A percentile compares a stretch with the other conserved stretches of the same genome.
Evolutionary conservation across 2,113 vertebrate genomes (phyloP).

Genomic region (Ploceus nigricollis): DNA sequence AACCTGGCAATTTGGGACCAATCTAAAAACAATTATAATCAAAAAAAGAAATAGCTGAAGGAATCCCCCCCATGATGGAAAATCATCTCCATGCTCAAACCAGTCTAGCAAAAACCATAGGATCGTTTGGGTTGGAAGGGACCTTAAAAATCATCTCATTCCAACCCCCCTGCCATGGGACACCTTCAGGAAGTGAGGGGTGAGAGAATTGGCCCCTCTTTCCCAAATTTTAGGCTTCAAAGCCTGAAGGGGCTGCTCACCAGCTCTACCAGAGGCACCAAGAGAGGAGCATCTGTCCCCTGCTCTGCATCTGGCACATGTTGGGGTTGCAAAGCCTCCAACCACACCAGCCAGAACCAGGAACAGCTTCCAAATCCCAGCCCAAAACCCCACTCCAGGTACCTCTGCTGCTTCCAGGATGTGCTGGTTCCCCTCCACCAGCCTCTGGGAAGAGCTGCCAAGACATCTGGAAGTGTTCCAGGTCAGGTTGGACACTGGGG

Average conservation of each 20-base stretch:
- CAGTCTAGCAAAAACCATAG: not conserved
- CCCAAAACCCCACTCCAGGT: not conserved
- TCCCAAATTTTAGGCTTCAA: not conserved
- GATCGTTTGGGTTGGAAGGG: not conserved
- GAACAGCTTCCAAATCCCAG: not conserved
- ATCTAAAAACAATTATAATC: not conserved
- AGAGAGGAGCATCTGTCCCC: not conserved
- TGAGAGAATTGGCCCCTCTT: not conserved
- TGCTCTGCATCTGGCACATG: not conserved
- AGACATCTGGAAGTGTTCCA: not conserved
- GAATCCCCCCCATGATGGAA: not conserved
- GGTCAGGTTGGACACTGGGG: fast-evolving
- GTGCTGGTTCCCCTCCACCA: not conserved
- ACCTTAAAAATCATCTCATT: not conserved
- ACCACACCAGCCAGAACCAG: not conserved
- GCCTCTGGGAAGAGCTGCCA: not conserved
- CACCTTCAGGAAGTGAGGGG: not conserved
- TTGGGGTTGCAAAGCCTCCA: not conserved
- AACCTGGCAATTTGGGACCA: not conserved
- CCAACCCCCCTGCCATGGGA: fast-evolving
- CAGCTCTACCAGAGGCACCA: not conserved
- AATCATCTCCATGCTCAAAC: not conserved
- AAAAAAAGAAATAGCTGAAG: not conserved
- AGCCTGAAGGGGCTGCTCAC: not conserved
- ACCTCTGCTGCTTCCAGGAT: not conserved